Percentiles rank a stretch among this genome's conserved stretches.
These are phyloP conservation scores for Etia nguti DNA, from an alignment of 2,113 vertebrate species.

Conservation along the genomic window DNA sequence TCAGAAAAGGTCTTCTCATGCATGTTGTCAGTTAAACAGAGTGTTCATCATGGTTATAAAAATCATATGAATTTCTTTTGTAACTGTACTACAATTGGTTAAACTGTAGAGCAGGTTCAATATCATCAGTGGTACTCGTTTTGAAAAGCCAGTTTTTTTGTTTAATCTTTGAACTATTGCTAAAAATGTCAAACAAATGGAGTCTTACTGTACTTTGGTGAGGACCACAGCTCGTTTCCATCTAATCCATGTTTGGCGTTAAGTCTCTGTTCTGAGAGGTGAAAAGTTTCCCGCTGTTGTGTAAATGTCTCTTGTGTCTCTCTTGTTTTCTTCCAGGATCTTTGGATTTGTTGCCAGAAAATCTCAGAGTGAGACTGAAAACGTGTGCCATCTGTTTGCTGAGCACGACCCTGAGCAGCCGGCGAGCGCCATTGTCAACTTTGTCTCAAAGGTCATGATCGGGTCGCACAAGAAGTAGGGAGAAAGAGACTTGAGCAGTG, in stretches of 20 bases:
- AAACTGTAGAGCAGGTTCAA: not conserved
- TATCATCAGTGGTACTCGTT: not conserved
- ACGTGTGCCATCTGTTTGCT: slow-evolving; percentile 91
- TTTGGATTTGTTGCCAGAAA: slow-evolving; percentile 93
- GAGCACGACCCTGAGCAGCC: slow-evolving; percentile 95
- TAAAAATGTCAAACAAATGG: not conserved
- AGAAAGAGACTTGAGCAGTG: not conserved
- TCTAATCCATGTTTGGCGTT: not conserved
- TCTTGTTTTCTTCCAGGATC: slow-evolving; percentile 68
- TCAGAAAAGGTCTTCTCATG: not conserved
- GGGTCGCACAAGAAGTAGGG: slow-evolving; percentile 85
- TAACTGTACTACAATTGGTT: not conserved
- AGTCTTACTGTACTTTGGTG: not conserved
- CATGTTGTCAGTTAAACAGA: not conserved
- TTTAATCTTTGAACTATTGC: not conserved
- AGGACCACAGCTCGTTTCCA: not conserved
- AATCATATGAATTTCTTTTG: not conserved
- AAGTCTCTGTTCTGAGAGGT: not conserved
- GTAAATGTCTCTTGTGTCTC: not conserved
- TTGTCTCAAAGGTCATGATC: slow-evolving; percentile 98
- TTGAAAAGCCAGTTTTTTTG: not conserved
- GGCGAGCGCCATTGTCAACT: slow-evolving; percentile 94
- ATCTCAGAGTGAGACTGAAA: slow-evolving; percentile 85
- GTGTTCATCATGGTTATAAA: not conserved
- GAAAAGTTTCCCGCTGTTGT: not conserved